These are phyloP conservation scores for Drosophila pachea DNA, from an alignment of 1,140 invertebrate species.

Conservation along the genomic window DNA sequence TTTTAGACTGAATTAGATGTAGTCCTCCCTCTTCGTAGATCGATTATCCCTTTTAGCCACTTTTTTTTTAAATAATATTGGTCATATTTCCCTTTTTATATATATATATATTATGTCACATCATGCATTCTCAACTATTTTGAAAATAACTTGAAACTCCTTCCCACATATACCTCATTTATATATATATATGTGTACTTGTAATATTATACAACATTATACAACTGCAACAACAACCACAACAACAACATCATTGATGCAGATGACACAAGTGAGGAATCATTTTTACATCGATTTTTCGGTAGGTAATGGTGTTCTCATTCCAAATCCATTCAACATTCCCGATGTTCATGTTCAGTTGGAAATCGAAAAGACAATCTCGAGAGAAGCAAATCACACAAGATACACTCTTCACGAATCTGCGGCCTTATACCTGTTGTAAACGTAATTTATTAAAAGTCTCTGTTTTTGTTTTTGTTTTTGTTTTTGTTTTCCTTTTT, in stretches of 20 bases:
- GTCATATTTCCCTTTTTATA: neutral
- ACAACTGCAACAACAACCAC: slow-evolving; percentile 27
- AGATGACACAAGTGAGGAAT: slow-evolving; percentile 73
- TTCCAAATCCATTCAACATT: slow-evolving; percentile 13
- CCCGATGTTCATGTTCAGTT: slow-evolving; percentile 65
- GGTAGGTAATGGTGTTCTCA: slow-evolving; percentile 59
- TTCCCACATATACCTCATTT: slow-evolving; percentile 17
- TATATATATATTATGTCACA: slow-evolving; percentile 7
- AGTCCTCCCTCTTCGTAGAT: no score
- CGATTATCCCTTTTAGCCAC: no score
- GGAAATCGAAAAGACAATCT: slow-evolving; percentile 24
- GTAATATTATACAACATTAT: slow-evolving; percentile 17
- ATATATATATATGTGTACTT: slow-evolving; percentile 16
- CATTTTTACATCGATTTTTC: slow-evolving; percentile 75
- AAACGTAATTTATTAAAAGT: no score
- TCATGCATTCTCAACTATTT: slow-evolving; percentile 5
- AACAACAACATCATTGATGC: slow-evolving; percentile 40
- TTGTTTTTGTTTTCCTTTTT: no score
- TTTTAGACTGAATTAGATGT: no score
- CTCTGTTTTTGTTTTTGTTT: no score
- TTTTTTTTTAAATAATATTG: slow-evolving; percentile 6
- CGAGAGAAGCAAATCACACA: neutral
- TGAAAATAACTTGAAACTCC: slow-evolving; percentile 23
- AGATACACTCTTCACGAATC: no score
- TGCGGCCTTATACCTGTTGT: no score